phyloP scores from a whole-genome alignment of 2,113 vertebrate species.

The Cervus canadensis region DNA sequence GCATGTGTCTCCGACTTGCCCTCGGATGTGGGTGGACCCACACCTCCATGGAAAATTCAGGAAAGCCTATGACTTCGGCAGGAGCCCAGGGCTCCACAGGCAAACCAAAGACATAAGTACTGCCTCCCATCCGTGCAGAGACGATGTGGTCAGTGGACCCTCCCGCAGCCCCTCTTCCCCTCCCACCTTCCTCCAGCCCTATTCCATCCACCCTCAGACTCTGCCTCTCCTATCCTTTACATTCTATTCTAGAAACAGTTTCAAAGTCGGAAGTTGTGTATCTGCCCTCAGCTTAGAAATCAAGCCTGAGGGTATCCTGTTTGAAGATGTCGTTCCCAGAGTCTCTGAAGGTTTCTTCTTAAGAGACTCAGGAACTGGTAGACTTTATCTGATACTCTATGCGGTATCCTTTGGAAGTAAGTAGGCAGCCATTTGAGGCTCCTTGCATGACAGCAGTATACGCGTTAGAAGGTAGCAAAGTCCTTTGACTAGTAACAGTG shows the following conservation, averaged over 20 bases:
- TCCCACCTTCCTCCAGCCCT: neutral
- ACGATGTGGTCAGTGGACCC: neutral
- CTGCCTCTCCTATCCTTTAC: neutral
- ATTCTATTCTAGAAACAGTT: conserved; percentile 18
- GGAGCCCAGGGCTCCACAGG: neutral
- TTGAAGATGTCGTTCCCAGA: conserved; percentile 34
- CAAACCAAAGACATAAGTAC: no score
- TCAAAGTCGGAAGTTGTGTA: conserved; percentile 45
- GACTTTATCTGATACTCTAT: conserved; percentile 18
- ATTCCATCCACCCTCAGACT: neutral
- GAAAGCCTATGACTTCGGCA: neutral
- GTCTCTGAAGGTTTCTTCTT: conserved; percentile 57
- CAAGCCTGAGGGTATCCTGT: conserved; percentile 61
- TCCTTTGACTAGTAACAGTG: neutral
- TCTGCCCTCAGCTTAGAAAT: conserved; percentile 55
- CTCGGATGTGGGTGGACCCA: neutral
- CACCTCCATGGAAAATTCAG: neutral
- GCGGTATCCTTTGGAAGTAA: neutral
- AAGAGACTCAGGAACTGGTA: conserved; percentile 16
- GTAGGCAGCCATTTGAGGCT: neutral
- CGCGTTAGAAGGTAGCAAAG: neutral
- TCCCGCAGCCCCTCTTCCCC: rapidly evolving
- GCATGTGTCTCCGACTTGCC: neutral
- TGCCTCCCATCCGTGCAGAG: neutral
- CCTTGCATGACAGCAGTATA: neutral